Evolutionary conservation across 2,797 vertebrate genomes (phyloP).

Genomic region (Molothrus ater): DNA sequence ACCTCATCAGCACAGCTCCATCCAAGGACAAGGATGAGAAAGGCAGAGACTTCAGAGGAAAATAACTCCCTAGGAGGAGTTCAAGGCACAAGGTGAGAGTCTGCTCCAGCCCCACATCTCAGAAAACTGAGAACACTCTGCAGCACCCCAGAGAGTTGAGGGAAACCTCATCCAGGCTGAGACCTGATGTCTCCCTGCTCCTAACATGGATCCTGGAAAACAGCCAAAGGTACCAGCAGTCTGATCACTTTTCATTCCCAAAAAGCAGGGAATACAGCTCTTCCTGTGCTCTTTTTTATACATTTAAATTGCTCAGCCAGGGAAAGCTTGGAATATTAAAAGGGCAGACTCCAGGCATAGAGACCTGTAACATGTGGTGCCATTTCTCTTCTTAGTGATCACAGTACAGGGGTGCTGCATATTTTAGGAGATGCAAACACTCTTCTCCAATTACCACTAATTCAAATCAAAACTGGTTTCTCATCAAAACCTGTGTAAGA

Average conservation of each 20-base stretch:
- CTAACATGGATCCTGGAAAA: neutral
- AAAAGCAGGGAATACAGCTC: neutral
- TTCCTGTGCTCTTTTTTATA: neutral
- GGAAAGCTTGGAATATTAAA: neutral
- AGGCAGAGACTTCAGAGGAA: neutral
- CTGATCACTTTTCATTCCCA: neutral
- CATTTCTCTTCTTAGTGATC: neutral
- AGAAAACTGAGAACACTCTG: neutral
- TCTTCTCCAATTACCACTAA: neutral
- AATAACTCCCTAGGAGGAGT: neutral
- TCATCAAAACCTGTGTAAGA: neutral
- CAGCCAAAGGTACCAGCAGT: neutral
- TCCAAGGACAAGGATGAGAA: neutral
- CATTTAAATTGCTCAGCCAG: neutral
- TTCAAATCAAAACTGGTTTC: neutral
- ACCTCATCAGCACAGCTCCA: neutral
- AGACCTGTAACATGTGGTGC: neutral
- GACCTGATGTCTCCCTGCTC: neutral
- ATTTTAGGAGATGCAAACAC: neutral
- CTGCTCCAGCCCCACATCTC: neutral
- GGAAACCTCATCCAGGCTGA: neutral
- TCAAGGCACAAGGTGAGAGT: neutral
- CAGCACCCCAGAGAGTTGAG: accelerated
- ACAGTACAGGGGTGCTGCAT: accelerated
- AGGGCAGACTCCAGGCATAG: neutral